Base-by-base conservation (phyloP, 2,797 vertebrate genomes). In the Scleropages formosus region DNA sequence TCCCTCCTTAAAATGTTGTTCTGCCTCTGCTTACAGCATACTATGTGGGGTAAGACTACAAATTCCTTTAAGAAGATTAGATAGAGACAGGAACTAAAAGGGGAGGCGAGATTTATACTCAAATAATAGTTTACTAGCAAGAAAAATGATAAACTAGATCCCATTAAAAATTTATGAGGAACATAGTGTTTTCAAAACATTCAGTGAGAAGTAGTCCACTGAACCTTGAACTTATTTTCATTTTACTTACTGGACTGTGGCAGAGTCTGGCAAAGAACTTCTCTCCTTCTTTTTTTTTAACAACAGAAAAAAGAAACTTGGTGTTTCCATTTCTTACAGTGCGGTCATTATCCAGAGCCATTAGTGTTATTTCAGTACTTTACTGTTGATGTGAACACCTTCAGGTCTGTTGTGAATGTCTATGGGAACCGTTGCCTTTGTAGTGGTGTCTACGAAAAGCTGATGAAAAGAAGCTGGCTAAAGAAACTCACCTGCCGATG, bases 381-480 rank as follows among this genome's bases (percentile, higher is more conserved):
- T 27, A 20, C 22, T 13, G 31, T 64, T 31, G 62, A 64, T n/a
- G 27, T 22, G 8, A 2, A 64, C 13, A 9, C 62, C 15, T 53
- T 4, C 46, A 8, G 7, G 8, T 51, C 15, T 26, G 15, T 15
- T 71, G 15, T 39, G 27, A 46, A 20, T 27, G 1, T 9, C 16
- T 8, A 31, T 18, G 10, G 8, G 22, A 39, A 53, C 27, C 56
- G 15, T 16, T 49, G 24, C 7, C 7, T 72, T 26, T 58, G 51
- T 44, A 72, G 20, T 18, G 70, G 53, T n/a, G n/a, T n/a, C 70
- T 60, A 60, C 44, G 24, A 39, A 44, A 72, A 53, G 53, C 53
- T 20, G 69, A 44, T 39, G 73, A 58, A 65, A n/a, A 66, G 62
- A 67, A 66, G 16, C 49, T 24, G 73, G 26, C 27, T 49, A 27